Evolutionary conservation across 2,888 invertebrate genomes (phyloP).

Genomic region (Zelleria hepariella): DNA sequence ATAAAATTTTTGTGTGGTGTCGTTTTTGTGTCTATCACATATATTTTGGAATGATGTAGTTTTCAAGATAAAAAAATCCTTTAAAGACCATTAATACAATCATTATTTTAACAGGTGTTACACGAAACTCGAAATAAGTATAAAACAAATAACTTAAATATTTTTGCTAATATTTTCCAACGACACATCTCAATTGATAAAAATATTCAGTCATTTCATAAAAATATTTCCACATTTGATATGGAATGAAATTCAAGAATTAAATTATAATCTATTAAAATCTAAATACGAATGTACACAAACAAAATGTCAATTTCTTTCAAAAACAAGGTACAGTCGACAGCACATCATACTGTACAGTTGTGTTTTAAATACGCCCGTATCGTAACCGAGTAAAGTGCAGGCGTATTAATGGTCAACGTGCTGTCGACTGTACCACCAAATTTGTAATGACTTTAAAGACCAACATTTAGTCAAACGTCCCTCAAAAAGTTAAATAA

Average conservation of each 20-base stretch:
- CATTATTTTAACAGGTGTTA: no score
- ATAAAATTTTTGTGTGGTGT: background rate
- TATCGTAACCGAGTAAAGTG: no score
- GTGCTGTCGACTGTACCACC: no score
- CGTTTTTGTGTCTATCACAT: background rate
- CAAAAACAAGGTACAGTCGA: no score
- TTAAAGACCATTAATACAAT: background rate
- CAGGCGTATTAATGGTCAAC: no score
- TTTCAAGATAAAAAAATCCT: background rate
- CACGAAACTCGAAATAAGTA: no score
- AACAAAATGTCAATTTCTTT: background rate
- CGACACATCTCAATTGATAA: background rate
- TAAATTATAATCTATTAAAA: background rate
- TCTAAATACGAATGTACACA: background rate
- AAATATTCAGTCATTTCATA: slow-evolving; percentile 2
- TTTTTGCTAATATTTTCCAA: background rate
- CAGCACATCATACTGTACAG: no score
- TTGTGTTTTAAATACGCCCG: no score
- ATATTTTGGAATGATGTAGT: background rate
- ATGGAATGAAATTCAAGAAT: slow-evolving; percentile 1
- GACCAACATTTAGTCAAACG: background rate
- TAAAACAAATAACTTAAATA: background rate
- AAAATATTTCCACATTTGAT: background rate
- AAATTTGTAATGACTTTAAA: background rate
- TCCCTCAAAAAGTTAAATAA: background rate